These are phyloP conservation scores for pig (Sus scrofa) DNA, from an alignment of 2,113 vertebrate species.

Conservation along the genomic window T2T-Sscrofa CM000821.6:55544501-55545000, in stretches of 20 bases:
- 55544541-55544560: too few species aligned
- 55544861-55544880: neutral
- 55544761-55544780: neutral
- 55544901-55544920: neutral
- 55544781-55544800: neutral
- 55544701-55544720: neutral
- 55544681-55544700: neutral
- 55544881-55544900: neutral
- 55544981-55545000: neutral
- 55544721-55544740: neutral
- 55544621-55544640: constrained; percentile 24
- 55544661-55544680: constrained; percentile 19
- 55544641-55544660: neutral
- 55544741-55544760: neutral
- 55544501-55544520: too few species aligned
- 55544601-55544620: too few species aligned
- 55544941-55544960: neutral
- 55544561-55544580: too few species aligned
- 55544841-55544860: neutral
- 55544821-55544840: neutral
- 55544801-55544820: neutral
- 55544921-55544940: neutral
- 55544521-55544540: too few species aligned
- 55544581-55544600: too few species aligned
- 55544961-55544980: neutral